A percentile compares a stretch with the other conserved stretches of the same genome.
Conservation (phyloP, 2,797 vertebrate genomes). For the Spizella passerina region DNA sequence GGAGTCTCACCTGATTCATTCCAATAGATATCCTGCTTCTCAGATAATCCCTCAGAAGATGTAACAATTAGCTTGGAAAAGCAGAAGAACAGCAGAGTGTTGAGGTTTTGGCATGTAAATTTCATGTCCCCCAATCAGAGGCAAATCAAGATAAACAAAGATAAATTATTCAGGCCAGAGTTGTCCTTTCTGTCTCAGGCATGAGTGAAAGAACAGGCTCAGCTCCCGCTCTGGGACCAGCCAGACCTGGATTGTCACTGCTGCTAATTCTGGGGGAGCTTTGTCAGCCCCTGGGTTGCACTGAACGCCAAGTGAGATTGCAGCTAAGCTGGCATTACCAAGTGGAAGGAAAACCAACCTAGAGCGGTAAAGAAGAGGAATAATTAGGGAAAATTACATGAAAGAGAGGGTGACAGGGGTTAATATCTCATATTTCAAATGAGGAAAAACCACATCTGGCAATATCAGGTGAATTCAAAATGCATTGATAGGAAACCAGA, state of each 20-base stretch:
- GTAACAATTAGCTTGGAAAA: not conserved
- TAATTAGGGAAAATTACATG: not conserved
- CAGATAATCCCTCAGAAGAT: not conserved
- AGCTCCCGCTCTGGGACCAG: not conserved
- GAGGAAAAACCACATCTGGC: not conserved
- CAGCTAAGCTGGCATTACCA: not conserved
- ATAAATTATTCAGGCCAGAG: not conserved
- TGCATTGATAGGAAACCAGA: not conserved
- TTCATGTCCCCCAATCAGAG: not conserved
- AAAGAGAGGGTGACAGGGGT: not conserved
- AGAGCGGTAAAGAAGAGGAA: not conserved
- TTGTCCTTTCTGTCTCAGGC: not conserved
- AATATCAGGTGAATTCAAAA: not conserved
- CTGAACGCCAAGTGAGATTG: not conserved
- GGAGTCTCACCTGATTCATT: not conserved
- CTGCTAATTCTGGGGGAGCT: not conserved
- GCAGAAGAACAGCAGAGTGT: not conserved
- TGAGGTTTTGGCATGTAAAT: not conserved
- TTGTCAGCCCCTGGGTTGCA: not conserved
- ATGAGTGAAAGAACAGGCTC: not conserved
- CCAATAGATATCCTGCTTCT: not conserved
- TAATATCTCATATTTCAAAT: not conserved
- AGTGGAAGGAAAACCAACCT: not conserved
- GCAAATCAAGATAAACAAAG: not conserved
- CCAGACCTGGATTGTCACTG: not conserved